Conservation (phyloP, 1,140 invertebrate species). For the Parapsyche elsis region DNA sequence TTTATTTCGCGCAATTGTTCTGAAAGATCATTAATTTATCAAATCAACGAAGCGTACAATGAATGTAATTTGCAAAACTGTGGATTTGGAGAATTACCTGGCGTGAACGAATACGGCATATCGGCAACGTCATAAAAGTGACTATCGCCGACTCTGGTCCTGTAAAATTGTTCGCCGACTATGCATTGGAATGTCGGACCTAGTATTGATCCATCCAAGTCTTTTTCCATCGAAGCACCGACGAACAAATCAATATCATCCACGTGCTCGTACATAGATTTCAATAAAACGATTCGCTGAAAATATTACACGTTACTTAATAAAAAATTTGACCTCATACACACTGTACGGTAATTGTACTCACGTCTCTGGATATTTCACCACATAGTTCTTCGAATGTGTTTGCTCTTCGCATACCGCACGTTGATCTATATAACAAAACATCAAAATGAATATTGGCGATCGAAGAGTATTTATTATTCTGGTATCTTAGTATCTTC, state of each 20-base stretch:
- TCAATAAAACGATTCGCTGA: slow-evolving; percentile 75
- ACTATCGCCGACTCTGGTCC: slow-evolving; percentile 84
- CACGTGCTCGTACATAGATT: slow-evolving; percentile 73
- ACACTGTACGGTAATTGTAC: slow-evolving; percentile 49
- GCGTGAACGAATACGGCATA: slow-evolving; percentile 74
- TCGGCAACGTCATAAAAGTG: slow-evolving; percentile 85
- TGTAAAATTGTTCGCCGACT: slow-evolving; percentile 87
- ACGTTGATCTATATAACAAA: slow-evolving; percentile 62
- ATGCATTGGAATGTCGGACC: slow-evolving; percentile 95
- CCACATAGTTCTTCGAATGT: slow-evolving; percentile 62
- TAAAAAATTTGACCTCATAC: not conserved
- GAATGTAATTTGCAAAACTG: not conserved
- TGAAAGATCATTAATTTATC: slow-evolving; percentile 57
- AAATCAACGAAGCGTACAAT: no score
- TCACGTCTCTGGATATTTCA: slow-evolving; percentile 66
- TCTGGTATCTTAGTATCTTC: no score
- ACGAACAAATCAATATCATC: slow-evolving; percentile 92
- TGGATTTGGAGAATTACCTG: slow-evolving; percentile 70
- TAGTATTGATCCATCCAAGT: slow-evolving; percentile 79
- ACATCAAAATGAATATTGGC: no score
- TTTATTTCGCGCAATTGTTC: slow-evolving; percentile 64
- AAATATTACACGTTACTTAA: slow-evolving; percentile 47
- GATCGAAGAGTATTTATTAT: no score
- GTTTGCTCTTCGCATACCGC: slow-evolving; percentile 61
- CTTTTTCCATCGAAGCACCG: slow-evolving; percentile 82